A percentile compares a stretch with the other conserved stretches of the same genome.
Evolutionary conservation across 2,888 invertebrate genomes (phyloP).

Genomic region (Agriotes lineatus): DNA sequence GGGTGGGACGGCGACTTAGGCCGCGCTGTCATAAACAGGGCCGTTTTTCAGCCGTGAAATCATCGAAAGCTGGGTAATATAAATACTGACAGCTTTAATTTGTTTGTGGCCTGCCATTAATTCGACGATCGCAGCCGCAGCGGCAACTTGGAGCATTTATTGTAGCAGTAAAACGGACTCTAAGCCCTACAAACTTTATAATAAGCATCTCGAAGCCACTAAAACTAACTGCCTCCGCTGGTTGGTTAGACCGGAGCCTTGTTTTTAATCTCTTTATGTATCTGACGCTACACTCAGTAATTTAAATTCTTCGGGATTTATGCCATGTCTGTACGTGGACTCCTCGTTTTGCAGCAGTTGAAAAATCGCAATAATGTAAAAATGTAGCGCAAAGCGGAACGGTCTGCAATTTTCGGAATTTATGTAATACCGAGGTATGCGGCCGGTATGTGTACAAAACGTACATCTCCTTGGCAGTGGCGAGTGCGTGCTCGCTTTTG

Average conservation of each 20-base stretch:
- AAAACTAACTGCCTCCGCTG: constrained; percentile 47
- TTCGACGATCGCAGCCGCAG: constrained; percentile 53
- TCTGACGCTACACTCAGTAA: constrained; percentile 50
- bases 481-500: constrained; percentile 33
- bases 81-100: constrained; percentile 55
- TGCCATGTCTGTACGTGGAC: constrained; percentile 42
- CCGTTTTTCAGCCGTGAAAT: constrained; percentile 40
- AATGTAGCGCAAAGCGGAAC: constrained; percentile 46
- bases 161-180: constrained; percentile 59
- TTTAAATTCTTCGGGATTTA: constrained; percentile 58
- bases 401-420: constrained; percentile 47
- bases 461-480: constrained; percentile 24
- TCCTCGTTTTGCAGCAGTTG: constrained; percentile 47
- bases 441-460: constrained; percentile 27
- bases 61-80: constrained; percentile 42
- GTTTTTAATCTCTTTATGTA: constrained; percentile 61
- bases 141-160: constrained; percentile 56
- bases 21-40: constrained; percentile 47
- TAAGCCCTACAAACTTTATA: constrained; percentile 60
- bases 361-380: constrained; percentile 50
- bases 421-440: constrained; percentile 46
- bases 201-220: constrained; percentile 55
- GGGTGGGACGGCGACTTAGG: constrained; percentile 21
- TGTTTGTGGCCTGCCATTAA: constrained; percentile 58
- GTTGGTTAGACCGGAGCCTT: constrained; percentile 46